Evolutionary conservation across 1,140 invertebrate species (phyloP).

Genomic region (Drosophila simulans): DNA sequence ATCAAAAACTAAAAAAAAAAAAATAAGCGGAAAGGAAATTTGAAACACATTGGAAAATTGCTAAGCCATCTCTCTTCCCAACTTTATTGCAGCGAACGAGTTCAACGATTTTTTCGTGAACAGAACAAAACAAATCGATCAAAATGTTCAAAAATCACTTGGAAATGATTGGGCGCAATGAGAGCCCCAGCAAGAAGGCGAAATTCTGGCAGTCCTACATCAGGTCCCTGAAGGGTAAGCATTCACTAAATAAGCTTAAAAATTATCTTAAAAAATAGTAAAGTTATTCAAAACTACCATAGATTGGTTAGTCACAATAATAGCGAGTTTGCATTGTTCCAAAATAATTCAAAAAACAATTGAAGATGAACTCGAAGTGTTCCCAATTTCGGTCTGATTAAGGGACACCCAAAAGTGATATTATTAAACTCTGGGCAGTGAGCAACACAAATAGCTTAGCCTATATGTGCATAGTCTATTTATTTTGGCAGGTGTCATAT

Average conservation of each 20-base stretch:
- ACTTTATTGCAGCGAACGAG: constrained; percentile 89
- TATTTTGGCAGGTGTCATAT: constrained; percentile 78
- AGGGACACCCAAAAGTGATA: constrained; percentile 5
- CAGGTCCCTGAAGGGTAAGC: constrained; percentile 93
- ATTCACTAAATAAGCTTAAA: background rate
- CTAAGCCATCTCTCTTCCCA: constrained; percentile 28
- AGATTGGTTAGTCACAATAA: no score
- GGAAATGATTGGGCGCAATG: constrained; percentile 96
- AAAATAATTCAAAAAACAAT: no score
- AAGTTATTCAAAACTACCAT: background rate
- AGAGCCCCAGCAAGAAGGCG: constrained; percentile 95
- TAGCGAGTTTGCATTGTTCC: no score
- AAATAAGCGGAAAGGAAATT: constrained; percentile 15
- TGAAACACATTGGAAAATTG: constrained; percentile 32
- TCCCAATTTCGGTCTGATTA: constrained; percentile 1
- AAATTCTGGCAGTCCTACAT: constrained; percentile 97
- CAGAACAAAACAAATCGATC: constrained; percentile 86
- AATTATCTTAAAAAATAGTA: background rate
- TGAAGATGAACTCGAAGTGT: background rate
- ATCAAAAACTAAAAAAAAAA: background rate
- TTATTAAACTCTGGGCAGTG: constrained; percentile 21
- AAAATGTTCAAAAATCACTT: constrained; percentile 95
- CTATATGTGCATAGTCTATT: constrained; percentile 48
- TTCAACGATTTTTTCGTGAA: constrained; percentile 84
- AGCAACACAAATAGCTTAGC: constrained; percentile 59